Conservation (phyloP, 2,888 invertebrate species). For the Meteorus cinctellus region DNA sequence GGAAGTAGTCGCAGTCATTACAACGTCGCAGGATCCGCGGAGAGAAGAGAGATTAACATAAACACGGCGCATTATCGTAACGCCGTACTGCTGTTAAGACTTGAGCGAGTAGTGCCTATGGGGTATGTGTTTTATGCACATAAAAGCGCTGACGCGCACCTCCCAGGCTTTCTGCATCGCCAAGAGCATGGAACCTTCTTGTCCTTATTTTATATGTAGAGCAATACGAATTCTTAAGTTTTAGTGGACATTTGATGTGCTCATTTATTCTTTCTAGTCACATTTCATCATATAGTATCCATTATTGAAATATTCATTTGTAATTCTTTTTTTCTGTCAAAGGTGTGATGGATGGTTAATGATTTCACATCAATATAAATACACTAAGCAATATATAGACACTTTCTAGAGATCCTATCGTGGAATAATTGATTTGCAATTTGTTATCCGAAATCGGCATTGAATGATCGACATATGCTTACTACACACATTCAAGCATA, state of each 20-base stretch:
- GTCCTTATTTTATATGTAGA: too few relatives aligned
- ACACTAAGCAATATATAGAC: slow-evolving; percentile 22
- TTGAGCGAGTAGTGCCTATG: slow-evolving; percentile 45
- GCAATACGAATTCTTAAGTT: too few relatives aligned
- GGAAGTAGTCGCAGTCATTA: slow-evolving; percentile 34
- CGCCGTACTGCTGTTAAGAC: slow-evolving; percentile 60
- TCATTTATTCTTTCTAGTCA: neutral
- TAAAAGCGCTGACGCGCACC: slow-evolving; percentile 51
- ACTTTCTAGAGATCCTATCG: slow-evolving; percentile 35
- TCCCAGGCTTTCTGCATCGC: slow-evolving; percentile 39
- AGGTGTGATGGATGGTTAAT: neutral
- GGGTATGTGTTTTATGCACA: slow-evolving; percentile 58
- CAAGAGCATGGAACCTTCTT: too few relatives aligned
- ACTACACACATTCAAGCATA: neutral
- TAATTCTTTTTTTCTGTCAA: neutral
- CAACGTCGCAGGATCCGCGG: slow-evolving; percentile 51
- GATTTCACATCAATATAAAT: neutral
- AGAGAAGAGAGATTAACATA: slow-evolving; percentile 59
- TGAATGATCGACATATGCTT: slow-evolving; percentile 23
- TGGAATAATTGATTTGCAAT: slow-evolving; percentile 40
- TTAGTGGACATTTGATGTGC: too few relatives aligned
- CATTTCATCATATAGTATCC: neutral
- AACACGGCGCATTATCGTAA: slow-evolving; percentile 63
- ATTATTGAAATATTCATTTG: neutral
- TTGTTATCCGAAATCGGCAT: slow-evolving; percentile 35